Evolutionary conservation across 2,113 vertebrate genomes (phyloP), one percentile per base, ranked within the genome.

Genomic region (Peromyscus californicus): DNA sequence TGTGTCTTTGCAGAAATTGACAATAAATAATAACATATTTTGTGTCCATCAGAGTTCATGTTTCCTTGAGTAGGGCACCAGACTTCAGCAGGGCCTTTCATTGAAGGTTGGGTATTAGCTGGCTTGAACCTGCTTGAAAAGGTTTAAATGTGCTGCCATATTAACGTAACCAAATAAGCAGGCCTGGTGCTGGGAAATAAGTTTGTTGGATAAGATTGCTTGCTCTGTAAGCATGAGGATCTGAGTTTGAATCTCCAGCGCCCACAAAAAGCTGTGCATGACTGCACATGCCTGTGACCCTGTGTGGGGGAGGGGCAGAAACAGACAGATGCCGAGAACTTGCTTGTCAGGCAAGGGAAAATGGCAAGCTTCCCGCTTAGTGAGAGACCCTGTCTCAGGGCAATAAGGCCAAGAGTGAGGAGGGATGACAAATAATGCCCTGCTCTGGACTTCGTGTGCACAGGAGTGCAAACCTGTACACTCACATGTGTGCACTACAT

Each of bases 21-120:
- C 98, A 99, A 99, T 99, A 99, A 99, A 99, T 98, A 99, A 99
- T 98, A 98, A 98, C 98, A 98, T 99, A 99, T 99, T 99, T 99
- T 99, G 98, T 99, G 99, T 99, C 98, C 98, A 75, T 98, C 92
- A 51, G 96, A 16, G 24, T 98, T 42, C 83, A 63, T 11, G 1
- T 0, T 84, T 96, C 17, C 95, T 79, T 93, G 61, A 67, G 0
- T 54, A 13, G 26, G 33, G n/a, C 0, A 0, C 5, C 1, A 31
- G 45, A 3, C 13, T 39, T 54, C 19, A 42, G 63, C 12, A 3
- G 15, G 2, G 2, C 72, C 31, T 91, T 29, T 80, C 74, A 12
- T 6, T 57, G 42, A 85, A 51, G 51, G 36, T 12, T 89, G 48
- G 12, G 29, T 22, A n/a, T 67, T 45, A n/a, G 61, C 21, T 75